Evolutionary conservation across 2,888 invertebrate genomes (phyloP).

Genomic region (Meiosimyza decipiens): DNA sequence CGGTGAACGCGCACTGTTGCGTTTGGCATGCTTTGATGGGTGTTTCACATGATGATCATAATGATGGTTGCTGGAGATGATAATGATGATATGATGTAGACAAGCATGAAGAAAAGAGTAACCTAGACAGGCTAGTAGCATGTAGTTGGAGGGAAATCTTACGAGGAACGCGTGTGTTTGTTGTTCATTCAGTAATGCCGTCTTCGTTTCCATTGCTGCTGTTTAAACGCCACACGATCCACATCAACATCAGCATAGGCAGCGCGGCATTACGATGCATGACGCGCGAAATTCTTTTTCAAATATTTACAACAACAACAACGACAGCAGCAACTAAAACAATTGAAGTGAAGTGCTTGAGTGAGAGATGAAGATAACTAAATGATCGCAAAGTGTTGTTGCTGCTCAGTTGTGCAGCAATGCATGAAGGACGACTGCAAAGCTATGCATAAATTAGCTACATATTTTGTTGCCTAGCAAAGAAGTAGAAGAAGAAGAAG

Average conservation of each 20-base stretch:
- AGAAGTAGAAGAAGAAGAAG: constrained; percentile 34
- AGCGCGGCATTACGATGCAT: constrained; percentile 27
- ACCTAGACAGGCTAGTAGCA: background rate
- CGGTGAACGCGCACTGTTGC: constrained; percentile 30
- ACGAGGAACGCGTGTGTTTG: background rate
- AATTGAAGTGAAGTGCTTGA: background rate
- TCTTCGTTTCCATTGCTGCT: background rate
- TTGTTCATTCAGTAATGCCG: background rate
- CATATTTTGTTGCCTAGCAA: constrained; percentile 13
- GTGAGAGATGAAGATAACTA: constrained; percentile 12
- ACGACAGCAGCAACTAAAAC: background rate
- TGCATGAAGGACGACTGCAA: constrained; percentile 61
- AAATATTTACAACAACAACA: constrained; percentile 51
- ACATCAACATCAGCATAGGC: background rate
- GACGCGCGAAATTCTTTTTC: constrained; percentile 46
- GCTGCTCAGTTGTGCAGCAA: constrained; percentile 46
- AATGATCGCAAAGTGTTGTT: constrained; percentile 21
- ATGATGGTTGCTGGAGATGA: constrained; percentile 1
- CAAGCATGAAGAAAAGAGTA: background rate
- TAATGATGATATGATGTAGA: constrained; percentile 11
- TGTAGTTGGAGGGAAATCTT: constrained; percentile 5
- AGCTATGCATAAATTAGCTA: constrained; percentile 33
- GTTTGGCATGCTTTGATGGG: constrained; percentile 44
- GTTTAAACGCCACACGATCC: constrained; percentile 19
- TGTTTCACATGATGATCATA: constrained; percentile 41